Evolutionary conservation across 2,113 vertebrate species (phyloP).

Genomic region (Actinemys pallida): DNA sequence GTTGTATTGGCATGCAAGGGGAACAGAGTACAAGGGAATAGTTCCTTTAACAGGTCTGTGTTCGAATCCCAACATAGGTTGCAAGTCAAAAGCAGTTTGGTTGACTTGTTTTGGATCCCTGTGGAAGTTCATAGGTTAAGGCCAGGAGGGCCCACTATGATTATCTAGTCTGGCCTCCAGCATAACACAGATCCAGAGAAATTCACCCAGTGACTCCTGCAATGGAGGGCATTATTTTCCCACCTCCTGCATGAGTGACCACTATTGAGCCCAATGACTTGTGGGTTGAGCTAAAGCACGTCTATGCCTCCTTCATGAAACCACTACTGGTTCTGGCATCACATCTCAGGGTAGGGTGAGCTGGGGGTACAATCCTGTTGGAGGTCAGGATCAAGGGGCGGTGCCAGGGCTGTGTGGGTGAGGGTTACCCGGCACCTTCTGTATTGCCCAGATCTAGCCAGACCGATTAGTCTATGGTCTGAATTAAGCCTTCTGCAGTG

Average conservation of each 20-base stretch:
- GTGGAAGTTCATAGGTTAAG: not conserved
- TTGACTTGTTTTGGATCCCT: slow-evolving; percentile 72
- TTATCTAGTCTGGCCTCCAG: slow-evolving; percentile 65
- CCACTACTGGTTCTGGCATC: slow-evolving; percentile 53
- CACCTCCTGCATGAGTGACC: no score
- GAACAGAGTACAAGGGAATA: not conserved
- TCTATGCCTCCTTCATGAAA: slow-evolving; percentile 60
- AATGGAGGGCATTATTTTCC: slow-evolving; percentile 68
- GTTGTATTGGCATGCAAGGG: not conserved
- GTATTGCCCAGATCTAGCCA: not conserved
- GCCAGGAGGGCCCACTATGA: slow-evolving; percentile 45
- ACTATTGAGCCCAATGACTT: slow-evolving; percentile 44
- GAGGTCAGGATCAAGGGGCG: not conserved
- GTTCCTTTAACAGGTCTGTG: not conserved
- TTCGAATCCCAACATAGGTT: slow-evolving; percentile 45
- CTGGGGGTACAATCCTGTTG: no score
- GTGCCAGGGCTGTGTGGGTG: not conserved
- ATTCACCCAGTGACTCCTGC: slow-evolving; percentile 60
- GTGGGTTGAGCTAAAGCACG: slow-evolving; percentile 35
- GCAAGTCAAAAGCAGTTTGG: slow-evolving; percentile 67
- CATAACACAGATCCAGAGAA: slow-evolving; percentile 56
- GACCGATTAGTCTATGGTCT: not conserved
- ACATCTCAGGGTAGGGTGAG: not conserved
- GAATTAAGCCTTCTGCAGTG: not conserved
- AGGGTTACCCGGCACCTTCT: not conserved